These are phyloP conservation scores for Muschampia plurimacula DNA, from an alignment of 2,888 invertebrate genomes.

Conservation along the genomic window DNA sequence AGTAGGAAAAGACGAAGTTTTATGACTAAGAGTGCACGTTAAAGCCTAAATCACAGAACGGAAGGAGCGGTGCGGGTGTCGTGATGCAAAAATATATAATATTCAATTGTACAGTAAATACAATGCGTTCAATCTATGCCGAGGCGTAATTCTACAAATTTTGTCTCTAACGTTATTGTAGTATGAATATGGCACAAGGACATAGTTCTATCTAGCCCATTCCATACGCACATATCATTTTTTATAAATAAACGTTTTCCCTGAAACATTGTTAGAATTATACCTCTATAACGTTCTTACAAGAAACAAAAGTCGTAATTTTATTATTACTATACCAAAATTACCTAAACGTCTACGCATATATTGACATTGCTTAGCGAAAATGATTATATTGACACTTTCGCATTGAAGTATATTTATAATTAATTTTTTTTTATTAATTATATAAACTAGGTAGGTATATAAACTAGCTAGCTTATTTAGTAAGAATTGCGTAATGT, in stretches of 20 bases:
- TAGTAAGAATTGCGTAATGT: conserved; percentile 3
- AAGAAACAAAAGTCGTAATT: conserved; percentile 58
- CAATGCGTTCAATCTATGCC: conserved; percentile 59
- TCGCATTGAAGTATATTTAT: conserved; percentile 55
- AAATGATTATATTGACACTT: conserved; percentile 68
- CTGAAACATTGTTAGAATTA: neutral
- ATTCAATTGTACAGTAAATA: conserved; percentile 58
- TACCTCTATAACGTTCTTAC: conserved; percentile 40
- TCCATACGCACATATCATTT: neutral
- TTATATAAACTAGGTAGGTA: no score
- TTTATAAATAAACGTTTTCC: no score
- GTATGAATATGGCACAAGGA: neutral
- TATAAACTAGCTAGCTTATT: conserved; percentile 1
- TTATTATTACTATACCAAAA: conserved; percentile 48
- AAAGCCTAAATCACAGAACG: conserved; percentile 83
- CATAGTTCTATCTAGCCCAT: neutral
- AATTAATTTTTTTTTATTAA: conserved; percentile 15
- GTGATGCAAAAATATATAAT: conserved; percentile 79
- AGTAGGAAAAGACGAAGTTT: conserved; percentile 59
- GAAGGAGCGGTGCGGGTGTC: conserved; percentile 75
- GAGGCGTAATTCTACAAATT: conserved; percentile 19
- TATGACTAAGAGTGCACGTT: conserved; percentile 65
- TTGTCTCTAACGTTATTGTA: neutral
- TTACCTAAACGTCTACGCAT: conserved; percentile 55
- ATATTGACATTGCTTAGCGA: conserved; percentile 75